Base-by-base conservation (phyloP, 2,888 invertebrate species). In the Drosophila tripunctata region DNA sequence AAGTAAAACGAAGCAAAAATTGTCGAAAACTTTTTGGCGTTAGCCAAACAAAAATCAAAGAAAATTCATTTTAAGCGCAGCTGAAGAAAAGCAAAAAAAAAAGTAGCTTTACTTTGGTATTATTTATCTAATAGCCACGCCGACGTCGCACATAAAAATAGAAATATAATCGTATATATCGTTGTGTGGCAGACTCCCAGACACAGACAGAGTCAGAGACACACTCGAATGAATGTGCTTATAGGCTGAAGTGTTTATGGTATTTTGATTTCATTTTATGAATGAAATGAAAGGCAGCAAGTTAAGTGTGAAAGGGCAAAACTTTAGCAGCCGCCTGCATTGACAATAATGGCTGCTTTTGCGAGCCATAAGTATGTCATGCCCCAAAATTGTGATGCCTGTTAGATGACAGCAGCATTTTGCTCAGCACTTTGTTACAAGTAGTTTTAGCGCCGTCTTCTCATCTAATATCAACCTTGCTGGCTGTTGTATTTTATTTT, bases 261-360 rank as follows among this genome's bases (percentile, higher is more conserved):
- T 88, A 75, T 86, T 84, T 84, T 83, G 88, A 88, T 84, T 81
- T 86, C 62, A 78, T 75, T 80, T 85, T 56, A 74, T 64, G 41
- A 33, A 41, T 33, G 51, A 33, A 33, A 17, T 57, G 36, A n/a
- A n/a, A 45, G n/a, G 31, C 21, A 30, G 19, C 62, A 67, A 71
- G 45, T 51, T 65, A 41, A 61, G 68, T 64, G 62, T 12, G 51
- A 61, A 67, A 67, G 56, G 68, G 71, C 61, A 58, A 78, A 79
- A 78, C 61, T 84, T 87, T 55, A 40, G 33, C 51, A 24, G 41
- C 52, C 60, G 50, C 69, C 48, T 76, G 85, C 76, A 81, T 75
- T 78, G 83, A 75, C 70, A 79, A 73, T 76, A 85, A 74, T 56
- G 62, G 22, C 17, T 10, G 4, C 15, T 17, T n/a, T n/a, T n/a